A percentile compares a stretch with the other conserved stretches of the same genome.
Evolutionary conservation across 2,797 vertebrate species (phyloP).

Genomic region (Lagodon rhomboides): DNA sequence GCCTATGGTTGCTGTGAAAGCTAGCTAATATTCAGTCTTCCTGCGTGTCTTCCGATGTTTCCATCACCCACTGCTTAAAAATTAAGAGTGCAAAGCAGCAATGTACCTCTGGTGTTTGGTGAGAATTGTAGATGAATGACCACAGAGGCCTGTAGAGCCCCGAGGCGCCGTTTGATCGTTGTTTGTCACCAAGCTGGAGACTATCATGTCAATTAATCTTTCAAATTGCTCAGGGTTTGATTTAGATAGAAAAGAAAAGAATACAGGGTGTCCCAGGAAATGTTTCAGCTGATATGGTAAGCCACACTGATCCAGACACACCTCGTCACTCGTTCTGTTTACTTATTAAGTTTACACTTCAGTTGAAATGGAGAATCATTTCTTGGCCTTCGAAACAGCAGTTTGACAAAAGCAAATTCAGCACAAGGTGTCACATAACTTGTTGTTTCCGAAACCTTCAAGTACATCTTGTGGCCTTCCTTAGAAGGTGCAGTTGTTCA

Average conservation of each 20-base stretch:
- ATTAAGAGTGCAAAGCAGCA: constrained; percentile 47
- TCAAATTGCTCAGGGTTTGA: constrained; percentile 40
- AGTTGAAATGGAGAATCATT: neutral
- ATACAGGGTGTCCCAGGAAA: neutral
- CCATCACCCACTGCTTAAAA: constrained; percentile 34
- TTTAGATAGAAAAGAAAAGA: constrained; percentile 11
- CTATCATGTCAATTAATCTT: constrained; percentile 53
- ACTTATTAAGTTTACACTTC: neutral
- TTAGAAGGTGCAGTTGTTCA: neutral
- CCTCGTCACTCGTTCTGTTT: neutral
- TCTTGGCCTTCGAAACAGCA: neutral
- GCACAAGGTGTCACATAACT: neutral
- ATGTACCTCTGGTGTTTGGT: constrained; percentile 33
- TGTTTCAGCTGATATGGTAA: neutral
- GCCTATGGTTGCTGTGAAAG: constrained; percentile 60
- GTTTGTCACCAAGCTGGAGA: constrained; percentile 56
- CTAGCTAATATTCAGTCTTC: constrained; percentile 49
- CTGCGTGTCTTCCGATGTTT: constrained; percentile 40
- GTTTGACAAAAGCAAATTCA: neutral
- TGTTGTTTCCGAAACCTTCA: neutral
- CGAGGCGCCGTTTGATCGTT: constrained; percentile 41
- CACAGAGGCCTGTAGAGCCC: constrained; percentile 49
- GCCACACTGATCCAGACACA: neutral
- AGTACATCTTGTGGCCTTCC: neutral
- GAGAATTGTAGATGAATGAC: constrained; percentile 35